These are phyloP conservation scores for Natrix natrix DNA, from an alignment of 2,797 vertebrate genomes.

Conservation along the genomic window DNA sequence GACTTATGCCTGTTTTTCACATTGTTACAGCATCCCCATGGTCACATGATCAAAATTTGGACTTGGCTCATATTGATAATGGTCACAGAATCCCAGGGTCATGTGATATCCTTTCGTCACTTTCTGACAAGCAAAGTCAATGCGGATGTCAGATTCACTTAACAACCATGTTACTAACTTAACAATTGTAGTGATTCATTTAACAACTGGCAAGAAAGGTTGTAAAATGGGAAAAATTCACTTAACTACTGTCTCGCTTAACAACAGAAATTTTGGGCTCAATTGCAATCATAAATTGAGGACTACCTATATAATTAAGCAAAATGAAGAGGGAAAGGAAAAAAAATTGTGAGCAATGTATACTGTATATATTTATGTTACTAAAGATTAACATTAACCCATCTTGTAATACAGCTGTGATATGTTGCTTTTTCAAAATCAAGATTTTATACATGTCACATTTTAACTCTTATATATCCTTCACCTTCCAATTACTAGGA, in stretches of 20 bases:
- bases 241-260: not conserved
- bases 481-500: not conserved
- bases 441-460: not conserved
- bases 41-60: not conserved
- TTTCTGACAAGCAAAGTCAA: not conserved
- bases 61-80: not conserved
- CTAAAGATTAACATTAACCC: not conserved
- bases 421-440: not conserved
- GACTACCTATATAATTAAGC: not conserved
- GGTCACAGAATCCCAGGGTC: not conserved
- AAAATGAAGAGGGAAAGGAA: not conserved
- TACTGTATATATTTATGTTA: not conserved
- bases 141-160: too few species aligned
- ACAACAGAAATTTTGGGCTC: not conserved
- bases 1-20: not conserved
- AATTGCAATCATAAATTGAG: not conserved
- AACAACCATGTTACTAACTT: too few species aligned
- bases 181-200: not conserved
- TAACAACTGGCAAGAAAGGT: not conserved
- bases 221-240: not conserved
- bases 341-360: not conserved
- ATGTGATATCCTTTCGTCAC: too few species aligned
- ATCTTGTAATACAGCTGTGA: not conserved
- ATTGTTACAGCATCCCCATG: not conserved
- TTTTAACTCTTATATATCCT: not conserved